These are phyloP conservation scores for Hemichromis elongatus DNA, from an alignment of 2,113 vertebrate species.

Conservation along the genomic window DNA sequence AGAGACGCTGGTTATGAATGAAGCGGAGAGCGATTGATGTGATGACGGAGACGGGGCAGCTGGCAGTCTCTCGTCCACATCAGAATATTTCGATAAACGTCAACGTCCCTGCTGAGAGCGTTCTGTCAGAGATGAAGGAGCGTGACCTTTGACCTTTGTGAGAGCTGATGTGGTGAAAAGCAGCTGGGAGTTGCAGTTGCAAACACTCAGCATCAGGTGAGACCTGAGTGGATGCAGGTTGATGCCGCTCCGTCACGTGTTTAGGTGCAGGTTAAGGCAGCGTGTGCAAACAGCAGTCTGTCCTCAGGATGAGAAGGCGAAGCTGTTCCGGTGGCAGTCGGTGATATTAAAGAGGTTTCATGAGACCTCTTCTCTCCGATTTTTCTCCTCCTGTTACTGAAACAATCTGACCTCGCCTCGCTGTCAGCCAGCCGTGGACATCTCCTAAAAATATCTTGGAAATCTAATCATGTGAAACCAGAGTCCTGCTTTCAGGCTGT, in stretches of 20 bases:
- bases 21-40: neutral
- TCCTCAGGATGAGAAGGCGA: neutral
- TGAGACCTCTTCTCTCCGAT: neutral
- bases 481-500: neutral
- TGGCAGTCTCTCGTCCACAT: neutral
- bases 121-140: neutral
- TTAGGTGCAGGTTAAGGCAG: neutral
- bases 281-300: neutral
- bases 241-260: fast-evolving
- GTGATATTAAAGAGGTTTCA: fast-evolving
- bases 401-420: neutral
- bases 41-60: neutral
- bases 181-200: neutral
- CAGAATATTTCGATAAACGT: neutral
- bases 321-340: fast-evolving
- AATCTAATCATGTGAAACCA: conserved; percentile 35
- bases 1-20: neutral
- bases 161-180: neutral
- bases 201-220: neutral
- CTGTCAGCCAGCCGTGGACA: neutral
- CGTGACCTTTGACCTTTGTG: neutral
- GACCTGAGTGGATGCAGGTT: neutral
- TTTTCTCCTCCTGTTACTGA: neutral
- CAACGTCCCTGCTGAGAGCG: neutral
- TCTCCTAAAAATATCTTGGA: conserved; percentile 22